Conservation (phyloP, 2,888 invertebrate species). For the Caradrina kadenii region DNA sequence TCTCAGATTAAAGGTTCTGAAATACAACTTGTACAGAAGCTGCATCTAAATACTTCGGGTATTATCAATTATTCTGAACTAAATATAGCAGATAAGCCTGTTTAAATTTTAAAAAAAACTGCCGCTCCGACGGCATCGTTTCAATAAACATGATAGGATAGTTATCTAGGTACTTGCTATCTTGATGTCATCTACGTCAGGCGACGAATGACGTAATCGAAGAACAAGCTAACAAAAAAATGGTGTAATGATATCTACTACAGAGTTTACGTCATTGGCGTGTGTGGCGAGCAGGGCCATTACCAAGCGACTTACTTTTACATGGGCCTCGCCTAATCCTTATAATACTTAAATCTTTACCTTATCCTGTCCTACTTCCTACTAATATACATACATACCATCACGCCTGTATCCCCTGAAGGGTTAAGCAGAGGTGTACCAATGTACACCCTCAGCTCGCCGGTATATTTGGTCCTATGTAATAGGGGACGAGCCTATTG, state of each 20-base stretch:
- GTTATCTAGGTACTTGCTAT: conserved; percentile 3
- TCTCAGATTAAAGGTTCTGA: neutral
- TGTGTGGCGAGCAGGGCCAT: too few relatives aligned
- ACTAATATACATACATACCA: too few relatives aligned
- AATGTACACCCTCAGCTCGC: too few relatives aligned
- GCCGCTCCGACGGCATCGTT: neutral
- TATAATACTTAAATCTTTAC: too few relatives aligned
- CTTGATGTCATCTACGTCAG: conserved; percentile 12
- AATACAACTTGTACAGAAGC: neutral
- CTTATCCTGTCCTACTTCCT: too few relatives aligned
- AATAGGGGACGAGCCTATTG: too few relatives aligned
- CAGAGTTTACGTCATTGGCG: neutral
- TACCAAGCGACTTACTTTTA: too few relatives aligned
- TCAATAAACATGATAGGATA: neutral
- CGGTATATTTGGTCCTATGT: too few relatives aligned
- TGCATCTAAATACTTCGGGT: neutral
- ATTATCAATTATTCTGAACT: neutral
- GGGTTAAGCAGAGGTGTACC: too few relatives aligned
- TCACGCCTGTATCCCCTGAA: too few relatives aligned
- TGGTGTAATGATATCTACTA: conserved; percentile 3
- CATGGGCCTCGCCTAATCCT: too few relatives aligned
- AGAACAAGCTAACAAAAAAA: neutral
- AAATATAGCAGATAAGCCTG: neutral
- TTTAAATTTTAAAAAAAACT: neutral
- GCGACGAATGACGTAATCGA: conserved; percentile 11